Base-by-base conservation (phyloP, 2,113 vertebrate genomes). In the Platysternon megacephalum region DNA sequence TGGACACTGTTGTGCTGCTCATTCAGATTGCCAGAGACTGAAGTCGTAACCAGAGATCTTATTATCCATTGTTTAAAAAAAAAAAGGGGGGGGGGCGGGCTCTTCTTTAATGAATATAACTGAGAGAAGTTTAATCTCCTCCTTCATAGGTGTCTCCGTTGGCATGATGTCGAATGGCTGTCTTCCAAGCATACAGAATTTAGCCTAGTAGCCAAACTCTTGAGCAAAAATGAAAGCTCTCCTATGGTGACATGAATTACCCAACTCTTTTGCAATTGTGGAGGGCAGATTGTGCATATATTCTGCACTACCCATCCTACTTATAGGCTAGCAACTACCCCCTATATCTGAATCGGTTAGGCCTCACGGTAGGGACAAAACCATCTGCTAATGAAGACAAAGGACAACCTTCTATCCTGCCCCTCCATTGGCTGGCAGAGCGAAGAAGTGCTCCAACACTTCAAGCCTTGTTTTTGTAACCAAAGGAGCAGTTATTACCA, bases 311-410 rank as follows among this genome's bases (percentile, higher is more conserved):
- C 3, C 26, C 2, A 29, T 76, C 61, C 61, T 80, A 44, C 72
- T 7, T 4, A 1, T 4, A 92, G 85, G 86, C 48, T n/a, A 94
- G 85, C 90, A 22, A 12, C 5, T 26, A 26, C 22, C 21, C 19
- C 21, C 39, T 24, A 24, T 39, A 22, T 24, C 72, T 44, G 72
- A 42, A 39, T 81, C 82, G 19, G 46, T 92, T 24, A 96, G 88
- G 86, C 82, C 82, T 49, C 51, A 83, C 32, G 94, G 84, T 86
- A 90, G 29, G 22, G 44, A 92, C 88, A 97, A 96, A 93, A 87
- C 55, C 82, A 82, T 89, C 90, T 91, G 80, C 78, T 95, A 78
- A 93, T 29, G 56, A 91, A 91, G 93, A 89, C 84, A 96, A 89
- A 95, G 85, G 35, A 29, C 19, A 83, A 96, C 52, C 88, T 78